A percentile compares a stretch with the other conserved stretches of the same genome.
These are phyloP conservation scores for Morone saxatilis DNA, from an alignment of 2,113 vertebrate genomes.

Conservation along the genomic window DNA sequence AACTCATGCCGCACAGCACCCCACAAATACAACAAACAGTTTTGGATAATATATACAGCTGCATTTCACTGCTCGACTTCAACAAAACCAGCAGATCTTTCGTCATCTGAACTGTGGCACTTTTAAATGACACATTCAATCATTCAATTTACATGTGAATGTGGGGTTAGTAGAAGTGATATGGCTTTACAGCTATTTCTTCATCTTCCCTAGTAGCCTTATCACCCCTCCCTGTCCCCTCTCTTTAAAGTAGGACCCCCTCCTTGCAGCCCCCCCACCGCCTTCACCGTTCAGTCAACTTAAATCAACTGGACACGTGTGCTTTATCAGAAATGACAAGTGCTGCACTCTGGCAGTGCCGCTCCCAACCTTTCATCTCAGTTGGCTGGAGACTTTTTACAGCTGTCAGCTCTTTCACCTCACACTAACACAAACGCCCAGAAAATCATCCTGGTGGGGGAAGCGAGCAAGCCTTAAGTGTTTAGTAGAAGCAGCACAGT, in stretches of 20 bases:
- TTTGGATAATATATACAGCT: conserved; percentile 27
- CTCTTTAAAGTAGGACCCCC: conserved; percentile 34
- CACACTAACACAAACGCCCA: conserved; percentile 59
- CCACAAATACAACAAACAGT: conserved; percentile 7
- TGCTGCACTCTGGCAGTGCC: conserved; percentile 69
- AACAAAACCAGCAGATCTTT: conserved; percentile 33
- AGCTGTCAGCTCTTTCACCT: conserved; percentile 77
- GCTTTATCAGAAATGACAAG: conserved; percentile 78
- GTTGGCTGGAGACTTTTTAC: conserved; percentile 71
- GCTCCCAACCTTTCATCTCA: conserved; percentile 64
- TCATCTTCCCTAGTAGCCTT: conserved; percentile 32
- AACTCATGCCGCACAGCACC: not conserved
- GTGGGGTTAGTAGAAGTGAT: conserved; percentile 20
- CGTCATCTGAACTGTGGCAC: conserved; percentile 44
- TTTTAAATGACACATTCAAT: conserved; percentile 46
- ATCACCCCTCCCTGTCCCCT: conserved; percentile 14
- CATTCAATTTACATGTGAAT: conserved; percentile 35
- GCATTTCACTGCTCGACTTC: conserved; percentile 17
- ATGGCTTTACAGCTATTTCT: conserved; percentile 30
- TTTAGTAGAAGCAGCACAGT: conserved; percentile 25
- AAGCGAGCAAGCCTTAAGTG: conserved; percentile 19
- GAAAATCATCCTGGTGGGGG: conserved; percentile 54
- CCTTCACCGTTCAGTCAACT: conserved; percentile 67
- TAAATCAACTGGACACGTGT: conserved; percentile 72
- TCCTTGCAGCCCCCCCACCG: not conserved